Percentiles rank a stretch among this genome's conserved stretches.
phyloP scores from a whole-genome alignment of 2,797 vertebrate genomes.

The Erpetoichthys calabaricus region DNA sequence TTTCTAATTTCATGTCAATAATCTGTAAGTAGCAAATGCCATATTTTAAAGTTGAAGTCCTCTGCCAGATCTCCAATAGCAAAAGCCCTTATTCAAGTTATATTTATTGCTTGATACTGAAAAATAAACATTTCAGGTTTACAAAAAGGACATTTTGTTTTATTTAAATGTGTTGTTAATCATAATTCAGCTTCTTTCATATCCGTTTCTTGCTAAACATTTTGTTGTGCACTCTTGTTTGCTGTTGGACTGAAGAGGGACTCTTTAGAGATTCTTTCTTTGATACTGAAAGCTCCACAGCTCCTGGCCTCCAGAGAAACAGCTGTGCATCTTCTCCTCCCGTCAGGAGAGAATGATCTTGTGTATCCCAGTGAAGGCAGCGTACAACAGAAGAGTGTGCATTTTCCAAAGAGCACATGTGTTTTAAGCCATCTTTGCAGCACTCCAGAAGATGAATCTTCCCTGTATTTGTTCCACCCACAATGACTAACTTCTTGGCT shows the following conservation, averaged over 20 bases:
- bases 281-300: constrained; percentile 35
- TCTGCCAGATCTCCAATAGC: too few species aligned
- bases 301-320: constrained; percentile 72
- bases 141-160: too few species aligned
- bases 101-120: too few species aligned
- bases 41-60: too few species aligned
- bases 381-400: constrained; percentile 69
- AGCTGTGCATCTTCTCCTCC: constrained; percentile 84
- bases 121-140: too few species aligned
- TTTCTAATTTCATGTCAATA: too few species aligned
- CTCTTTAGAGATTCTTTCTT: constrained; percentile 61
- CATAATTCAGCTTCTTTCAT: constrained; percentile 17
- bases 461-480: constrained; percentile 60
- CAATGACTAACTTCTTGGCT: constrained; percentile 51
- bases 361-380: constrained; percentile 68
- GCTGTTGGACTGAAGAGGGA: constrained; percentile 56
- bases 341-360: constrained; percentile 54
- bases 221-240: constrained; percentile 57
- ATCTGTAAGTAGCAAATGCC: too few species aligned
- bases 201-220: constrained; percentile 35
- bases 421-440: constrained; percentile 29
- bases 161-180: too few species aligned
- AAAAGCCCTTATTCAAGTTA: too few species aligned
- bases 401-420: constrained; percentile 44
- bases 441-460: constrained; percentile 63